Conservation (phyloP, 2,113 vertebrate species). For the Hypanus sabinus region DNA sequence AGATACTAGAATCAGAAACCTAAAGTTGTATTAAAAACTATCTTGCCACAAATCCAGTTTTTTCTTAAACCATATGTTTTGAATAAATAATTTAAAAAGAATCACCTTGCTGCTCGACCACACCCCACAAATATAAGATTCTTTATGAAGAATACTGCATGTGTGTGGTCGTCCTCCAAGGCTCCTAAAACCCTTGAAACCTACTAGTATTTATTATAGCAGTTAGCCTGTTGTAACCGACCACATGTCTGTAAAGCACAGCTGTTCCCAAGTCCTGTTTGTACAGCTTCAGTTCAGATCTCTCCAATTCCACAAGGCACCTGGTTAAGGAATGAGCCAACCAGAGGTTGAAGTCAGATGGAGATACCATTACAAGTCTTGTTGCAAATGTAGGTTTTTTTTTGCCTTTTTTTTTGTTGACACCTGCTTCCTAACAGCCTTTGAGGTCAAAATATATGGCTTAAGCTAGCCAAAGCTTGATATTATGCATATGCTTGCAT, state of each 20-base stretch:
- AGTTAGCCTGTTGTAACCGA: background rate
- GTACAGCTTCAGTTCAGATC: slow-evolving; percentile 40
- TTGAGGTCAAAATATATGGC: slow-evolving; percentile 42
- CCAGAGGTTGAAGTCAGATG: slow-evolving; percentile 34
- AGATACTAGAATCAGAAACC: background rate
- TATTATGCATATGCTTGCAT: slow-evolving; percentile 28
- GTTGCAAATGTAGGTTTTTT: background rate
- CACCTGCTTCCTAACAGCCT: slow-evolving; percentile 43
- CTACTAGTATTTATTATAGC: slow-evolving; percentile 28
- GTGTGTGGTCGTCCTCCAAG: slow-evolving; percentile 18
- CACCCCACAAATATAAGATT: background rate
- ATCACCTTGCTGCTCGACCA: too few species aligned
- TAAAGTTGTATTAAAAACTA: too few species aligned
- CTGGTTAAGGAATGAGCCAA: slow-evolving; percentile 37
- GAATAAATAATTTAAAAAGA: background rate
- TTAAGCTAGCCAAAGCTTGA: slow-evolving; percentile 30
- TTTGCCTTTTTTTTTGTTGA: slow-evolving; percentile 13
- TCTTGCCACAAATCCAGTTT: background rate
- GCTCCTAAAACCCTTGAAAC: slow-evolving; percentile 3
- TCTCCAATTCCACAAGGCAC: slow-evolving; percentile 21
- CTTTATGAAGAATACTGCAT: background rate
- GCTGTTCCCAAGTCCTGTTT: slow-evolving; percentile 44
- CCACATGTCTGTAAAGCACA: slow-evolving; percentile 43
- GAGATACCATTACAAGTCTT: background rate
- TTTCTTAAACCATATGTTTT: background rate